A percentile compares a stretch with the other conserved stretches of the same genome.
phyloP scores from a whole-genome alignment of 2,888 invertebrate species.

The Latrodectus elegans region DNA sequence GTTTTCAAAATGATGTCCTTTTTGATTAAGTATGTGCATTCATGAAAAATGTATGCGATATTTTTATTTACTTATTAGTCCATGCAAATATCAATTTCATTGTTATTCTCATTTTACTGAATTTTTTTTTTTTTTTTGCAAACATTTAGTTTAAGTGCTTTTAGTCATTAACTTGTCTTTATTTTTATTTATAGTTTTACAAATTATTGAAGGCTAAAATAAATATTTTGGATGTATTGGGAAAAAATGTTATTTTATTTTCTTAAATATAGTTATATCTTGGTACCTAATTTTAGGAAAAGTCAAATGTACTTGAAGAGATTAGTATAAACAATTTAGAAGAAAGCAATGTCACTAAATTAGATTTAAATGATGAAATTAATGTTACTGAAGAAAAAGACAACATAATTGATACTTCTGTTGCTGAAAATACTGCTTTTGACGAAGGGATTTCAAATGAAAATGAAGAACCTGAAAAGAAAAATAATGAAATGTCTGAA shows the following conservation, averaged over 20 bases:
- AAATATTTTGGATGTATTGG: too few species aligned
- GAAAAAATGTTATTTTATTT: background rate
- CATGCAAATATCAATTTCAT: too few species aligned
- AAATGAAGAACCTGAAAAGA: conserved; percentile 6
- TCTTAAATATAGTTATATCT: background rate
- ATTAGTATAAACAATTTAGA: conserved; percentile 13
- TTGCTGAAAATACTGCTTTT: background rate
- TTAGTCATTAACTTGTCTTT: too few species aligned
- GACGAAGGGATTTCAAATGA: background rate
- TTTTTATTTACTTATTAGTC: too few species aligned
- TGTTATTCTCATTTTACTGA: too few species aligned
- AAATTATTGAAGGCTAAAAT: too few species aligned
- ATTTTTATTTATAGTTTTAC: too few species aligned
- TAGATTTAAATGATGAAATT: conserved; percentile 24
- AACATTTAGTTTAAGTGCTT: too few species aligned
- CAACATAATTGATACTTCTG: background rate
- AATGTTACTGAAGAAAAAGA: conserved; percentile 8
- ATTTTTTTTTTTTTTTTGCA: too few species aligned
- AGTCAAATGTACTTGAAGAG: conserved; percentile 16
- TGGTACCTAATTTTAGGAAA: conserved; percentile 42
- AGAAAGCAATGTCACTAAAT: conserved; percentile 21
- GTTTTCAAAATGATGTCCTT: too few species aligned
- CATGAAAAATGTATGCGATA: too few species aligned
- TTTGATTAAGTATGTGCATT: too few species aligned
- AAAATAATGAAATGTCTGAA: background rate